Evolutionary conservation across 1,140 invertebrate genomes (phyloP).

Genomic region (Palaemon carinicauda): DNA sequence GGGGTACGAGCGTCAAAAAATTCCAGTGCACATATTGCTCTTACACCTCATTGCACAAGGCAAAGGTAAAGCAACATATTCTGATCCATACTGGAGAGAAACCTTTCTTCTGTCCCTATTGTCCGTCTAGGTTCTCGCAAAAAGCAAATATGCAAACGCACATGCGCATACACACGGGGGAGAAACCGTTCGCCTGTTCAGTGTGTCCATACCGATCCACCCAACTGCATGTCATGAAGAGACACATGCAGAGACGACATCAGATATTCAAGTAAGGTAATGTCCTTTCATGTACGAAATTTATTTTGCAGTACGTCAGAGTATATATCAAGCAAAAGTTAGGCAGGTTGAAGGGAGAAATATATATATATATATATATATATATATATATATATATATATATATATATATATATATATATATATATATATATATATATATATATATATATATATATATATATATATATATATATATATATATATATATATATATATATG

Average conservation of each 20-base stretch:
- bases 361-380: neutral
- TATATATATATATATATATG: no score
- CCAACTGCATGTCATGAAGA: neutral
- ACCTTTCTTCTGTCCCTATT: no score
- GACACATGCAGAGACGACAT: neutral
- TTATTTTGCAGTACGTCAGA: no score
- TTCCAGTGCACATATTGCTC: no score
- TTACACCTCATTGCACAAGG: no score
- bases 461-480: neutral
- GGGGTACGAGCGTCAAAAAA: no score
- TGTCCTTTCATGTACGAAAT: neutral
- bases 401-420: constrained; percentile 29
- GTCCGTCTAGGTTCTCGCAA: neutral
- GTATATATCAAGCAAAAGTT: neutral
- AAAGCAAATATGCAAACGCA: neutral
- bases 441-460: neutral
- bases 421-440: constrained; percentile 17
- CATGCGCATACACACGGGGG: neutral
- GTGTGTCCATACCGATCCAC: neutral
- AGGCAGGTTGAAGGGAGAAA: no score
- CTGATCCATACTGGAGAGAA: no score
- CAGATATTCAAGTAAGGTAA: neutral
- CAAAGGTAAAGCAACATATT: no score
- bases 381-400: constrained; percentile 23
- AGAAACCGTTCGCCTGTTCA: neutral